These are phyloP conservation scores for Agrochola lota DNA, from an alignment of 2,888 invertebrate genomes.

Conservation along the genomic window DNA sequence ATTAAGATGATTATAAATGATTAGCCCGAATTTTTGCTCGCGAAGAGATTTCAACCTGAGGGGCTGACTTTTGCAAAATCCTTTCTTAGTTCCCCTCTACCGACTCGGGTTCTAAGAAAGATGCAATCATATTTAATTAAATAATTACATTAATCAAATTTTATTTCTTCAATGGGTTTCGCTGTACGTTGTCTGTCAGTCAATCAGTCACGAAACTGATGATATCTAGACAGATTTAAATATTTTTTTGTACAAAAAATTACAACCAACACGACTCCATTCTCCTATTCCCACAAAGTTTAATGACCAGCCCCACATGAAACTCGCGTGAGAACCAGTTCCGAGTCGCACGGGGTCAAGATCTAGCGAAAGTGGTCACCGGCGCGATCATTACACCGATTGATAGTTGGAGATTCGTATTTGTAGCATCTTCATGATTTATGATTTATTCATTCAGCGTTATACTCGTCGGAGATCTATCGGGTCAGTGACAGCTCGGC, in stretches of 20 bases:
- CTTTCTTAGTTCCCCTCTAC: neutral
- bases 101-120: neutral
- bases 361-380: slow-evolving; percentile 66
- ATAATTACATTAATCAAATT: neutral
- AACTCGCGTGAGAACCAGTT: slow-evolving; percentile 59
- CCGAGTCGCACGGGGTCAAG: slow-evolving; percentile 68
- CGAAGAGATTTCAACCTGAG: neutral
- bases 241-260: neutral
- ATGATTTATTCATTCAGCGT: slow-evolving; percentile 31
- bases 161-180: neutral
- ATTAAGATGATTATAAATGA: slow-evolving; percentile 1
- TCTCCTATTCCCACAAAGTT: slow-evolving; percentile 35
- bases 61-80: neutral
- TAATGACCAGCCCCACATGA: slow-evolving; percentile 57
- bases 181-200: neutral
- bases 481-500: too few relatives aligned
- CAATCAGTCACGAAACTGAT: neutral
- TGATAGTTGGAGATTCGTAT: slow-evolving; percentile 26
- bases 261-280: slow-evolving; percentile 12
- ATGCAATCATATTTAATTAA: neutral
- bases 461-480: slow-evolving; percentile 25
- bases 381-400: slow-evolving; percentile 52
- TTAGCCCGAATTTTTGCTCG: neutral
- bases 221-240: neutral
- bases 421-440: slow-evolving; percentile 44